Evolutionary conservation across 2,113 vertebrate species (phyloP).

Genomic region (Cephalopholis sonnerati): DNA sequence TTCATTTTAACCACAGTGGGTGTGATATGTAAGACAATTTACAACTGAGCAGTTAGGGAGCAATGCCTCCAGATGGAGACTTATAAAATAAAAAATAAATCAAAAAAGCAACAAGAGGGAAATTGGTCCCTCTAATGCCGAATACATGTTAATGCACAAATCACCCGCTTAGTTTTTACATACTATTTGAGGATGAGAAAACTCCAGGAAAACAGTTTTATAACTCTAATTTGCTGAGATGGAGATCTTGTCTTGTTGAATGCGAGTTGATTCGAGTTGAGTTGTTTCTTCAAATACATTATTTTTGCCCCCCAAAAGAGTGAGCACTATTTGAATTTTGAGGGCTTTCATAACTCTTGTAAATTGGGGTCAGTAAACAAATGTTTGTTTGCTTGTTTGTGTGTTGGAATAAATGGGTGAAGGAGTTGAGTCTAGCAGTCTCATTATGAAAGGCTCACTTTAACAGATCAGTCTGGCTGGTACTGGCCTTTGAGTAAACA

Average conservation of each 20-base stretch:
- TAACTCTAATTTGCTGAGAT: slow-evolving; percentile 3
- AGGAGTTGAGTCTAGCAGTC: neutral
- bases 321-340: neutral
- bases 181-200: neutral
- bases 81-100: neutral
- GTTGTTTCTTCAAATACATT: neutral
- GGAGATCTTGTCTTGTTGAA: neutral
- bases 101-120: neutral
- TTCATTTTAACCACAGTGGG: neutral
- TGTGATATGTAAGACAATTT: neutral
- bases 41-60: neutral
- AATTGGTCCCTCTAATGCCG: neutral
- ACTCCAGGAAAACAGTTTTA: neutral
- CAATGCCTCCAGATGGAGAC: neutral
- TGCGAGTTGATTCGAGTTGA: too few species aligned
- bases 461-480: neutral
- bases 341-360: neutral
- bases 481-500: neutral
- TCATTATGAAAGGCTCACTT: neutral
- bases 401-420: neutral
- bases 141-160: neutral
- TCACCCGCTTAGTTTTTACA: neutral
- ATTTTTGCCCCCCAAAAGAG: neutral
- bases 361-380: neutral
- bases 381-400: neutral